phyloP scores from a whole-genome alignment of 1,140 invertebrate species.

The Drosophila pectinifera region DNA sequence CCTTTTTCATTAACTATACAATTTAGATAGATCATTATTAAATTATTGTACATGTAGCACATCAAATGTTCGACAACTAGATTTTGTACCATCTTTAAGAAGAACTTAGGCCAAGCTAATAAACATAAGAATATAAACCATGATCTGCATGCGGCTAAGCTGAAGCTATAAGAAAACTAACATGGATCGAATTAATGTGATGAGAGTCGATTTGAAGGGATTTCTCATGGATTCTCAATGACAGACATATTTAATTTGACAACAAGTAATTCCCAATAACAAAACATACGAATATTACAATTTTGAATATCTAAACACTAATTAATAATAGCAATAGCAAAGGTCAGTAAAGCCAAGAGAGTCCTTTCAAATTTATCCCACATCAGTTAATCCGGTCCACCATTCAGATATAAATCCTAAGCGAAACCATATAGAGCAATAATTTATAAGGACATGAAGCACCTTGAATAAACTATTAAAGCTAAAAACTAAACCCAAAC shows the following conservation, averaged over 20 bases:
- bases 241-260: neutral
- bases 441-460: conserved; percentile 38
- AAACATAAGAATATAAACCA: conserved; percentile 46
- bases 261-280: no score
- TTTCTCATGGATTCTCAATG: neutral
- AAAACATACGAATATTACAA: no score
- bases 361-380: neutral
- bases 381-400: conserved; percentile 6
- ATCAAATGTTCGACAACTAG: conserved; percentile 49
- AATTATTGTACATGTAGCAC: conserved; percentile 50
- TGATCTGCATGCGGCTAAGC: conserved; percentile 57
- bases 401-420: conserved; percentile 32
- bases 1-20: conserved; percentile 41
- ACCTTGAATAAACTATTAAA: conserved; percentile 30
- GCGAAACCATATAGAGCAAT: conserved; percentile 51
- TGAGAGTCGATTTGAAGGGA: neutral
- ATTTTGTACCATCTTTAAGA: conserved; percentile 62
- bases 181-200: neutral
- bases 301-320: neutral
- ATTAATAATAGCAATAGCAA: no score
- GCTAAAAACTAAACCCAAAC: conserved; percentile 24
- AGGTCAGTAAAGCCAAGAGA: neutral
- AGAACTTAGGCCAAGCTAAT: conserved; percentile 45
- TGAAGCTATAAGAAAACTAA: conserved; percentile 29
- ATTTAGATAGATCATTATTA: conserved; percentile 63